Percentiles rank a stretch among this genome's conserved stretches.
Conservation (phyloP, 2,888 invertebrate genomes). For the Noctua comes region DNA sequence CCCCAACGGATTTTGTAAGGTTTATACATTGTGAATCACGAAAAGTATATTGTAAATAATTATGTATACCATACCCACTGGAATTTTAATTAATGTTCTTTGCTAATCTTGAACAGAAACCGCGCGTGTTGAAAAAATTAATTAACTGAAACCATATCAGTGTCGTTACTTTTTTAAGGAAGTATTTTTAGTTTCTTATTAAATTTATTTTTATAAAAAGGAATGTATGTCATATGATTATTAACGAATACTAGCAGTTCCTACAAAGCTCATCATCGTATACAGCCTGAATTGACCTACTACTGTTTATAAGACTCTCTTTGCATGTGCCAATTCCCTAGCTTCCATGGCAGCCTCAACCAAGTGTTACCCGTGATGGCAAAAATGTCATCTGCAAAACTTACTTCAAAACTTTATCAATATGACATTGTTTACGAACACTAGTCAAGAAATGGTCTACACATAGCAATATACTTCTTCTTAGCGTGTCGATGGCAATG, state of each 20-base stretch:
- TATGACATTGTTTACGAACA: background rate
- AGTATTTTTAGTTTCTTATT: background rate
- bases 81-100: slow-evolving; percentile 26
- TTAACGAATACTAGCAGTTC: background rate
- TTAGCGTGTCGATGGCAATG: too few relatives aligned
- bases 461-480: background rate
- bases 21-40: slow-evolving; percentile 14
- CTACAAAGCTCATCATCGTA: background rate
- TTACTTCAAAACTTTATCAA: background rate
- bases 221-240: background rate
- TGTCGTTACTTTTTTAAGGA: background rate
- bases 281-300: background rate
- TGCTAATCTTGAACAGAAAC: slow-evolving; percentile 18
- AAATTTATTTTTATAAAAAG: background rate
- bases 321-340: background rate
- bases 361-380: background rate
- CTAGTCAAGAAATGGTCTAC: background rate
- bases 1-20: slow-evolving; percentile 13
- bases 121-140: slow-evolving; percentile 13
- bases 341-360: background rate
- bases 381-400: background rate
- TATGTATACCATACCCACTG: background rate
- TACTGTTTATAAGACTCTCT: background rate
- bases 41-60: slow-evolving; percentile 11
- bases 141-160: slow-evolving; percentile 12